Evolutionary conservation across 2,113 vertebrate species (phyloP).

Genomic region (Penelope pileata): DNA sequence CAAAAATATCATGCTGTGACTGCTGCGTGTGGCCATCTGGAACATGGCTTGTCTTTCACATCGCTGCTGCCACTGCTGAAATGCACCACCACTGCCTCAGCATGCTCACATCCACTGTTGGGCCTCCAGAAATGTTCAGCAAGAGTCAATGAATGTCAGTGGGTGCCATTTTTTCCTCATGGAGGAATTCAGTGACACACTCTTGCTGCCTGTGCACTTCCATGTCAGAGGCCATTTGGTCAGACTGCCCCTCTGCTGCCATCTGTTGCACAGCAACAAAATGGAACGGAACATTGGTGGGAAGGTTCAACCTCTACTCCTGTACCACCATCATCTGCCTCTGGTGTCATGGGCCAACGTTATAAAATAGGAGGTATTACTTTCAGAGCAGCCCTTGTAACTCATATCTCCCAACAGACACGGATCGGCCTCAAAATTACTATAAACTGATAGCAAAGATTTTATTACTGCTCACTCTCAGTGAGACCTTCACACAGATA

Average conservation of each 20-base stretch:
- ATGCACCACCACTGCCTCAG: background rate
- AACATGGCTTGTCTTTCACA: background rate
- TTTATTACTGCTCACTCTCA: background rate
- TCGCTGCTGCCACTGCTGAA: background rate
- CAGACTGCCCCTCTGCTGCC: background rate
- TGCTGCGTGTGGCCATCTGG: background rate
- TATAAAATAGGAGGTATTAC: background rate
- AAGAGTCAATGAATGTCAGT: background rate
- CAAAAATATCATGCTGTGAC: background rate
- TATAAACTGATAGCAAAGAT: background rate
- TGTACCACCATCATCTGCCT: background rate
- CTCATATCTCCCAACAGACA: background rate
- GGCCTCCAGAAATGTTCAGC: background rate
- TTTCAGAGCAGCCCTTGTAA: background rate
- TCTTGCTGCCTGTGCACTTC: background rate
- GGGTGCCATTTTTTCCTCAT: background rate
- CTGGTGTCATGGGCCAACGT: background rate
- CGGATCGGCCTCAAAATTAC: background rate
- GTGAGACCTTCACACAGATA: background rate
- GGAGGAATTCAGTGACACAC: background rate
- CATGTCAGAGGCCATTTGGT: background rate
- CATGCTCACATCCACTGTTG: background rate
- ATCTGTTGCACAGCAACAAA: background rate
- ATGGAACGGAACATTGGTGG: background rate
- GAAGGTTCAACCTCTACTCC: background rate